These are phyloP conservation scores for Oxyura jamaicensis DNA, from an alignment of 2,113 vertebrate species.

Conservation along the genomic window DNA sequence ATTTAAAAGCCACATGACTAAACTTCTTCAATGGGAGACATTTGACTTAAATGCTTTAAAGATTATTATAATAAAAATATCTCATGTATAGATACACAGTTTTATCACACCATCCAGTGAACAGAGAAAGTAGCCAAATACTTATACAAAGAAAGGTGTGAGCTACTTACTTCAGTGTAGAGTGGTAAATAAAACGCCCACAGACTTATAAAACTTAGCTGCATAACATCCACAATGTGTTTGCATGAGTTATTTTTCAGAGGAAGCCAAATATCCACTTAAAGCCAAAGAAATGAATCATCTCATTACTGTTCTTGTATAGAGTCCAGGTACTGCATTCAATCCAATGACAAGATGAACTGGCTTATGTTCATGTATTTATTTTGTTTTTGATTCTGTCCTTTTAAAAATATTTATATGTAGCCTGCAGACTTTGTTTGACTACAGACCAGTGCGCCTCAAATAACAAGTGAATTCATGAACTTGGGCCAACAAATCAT, in stretches of 20 bases:
- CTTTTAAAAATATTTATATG: neutral
- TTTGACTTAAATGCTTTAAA: neutral
- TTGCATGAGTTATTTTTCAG: neutral
- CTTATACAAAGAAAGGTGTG: neutral
- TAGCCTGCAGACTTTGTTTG: neutral
- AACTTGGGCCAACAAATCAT: neutral
- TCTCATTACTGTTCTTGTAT: neutral
- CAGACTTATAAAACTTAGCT: neutral
- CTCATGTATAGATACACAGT: neutral
- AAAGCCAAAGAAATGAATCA: neutral
- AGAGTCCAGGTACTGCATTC: neutral
- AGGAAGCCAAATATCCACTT: neutral
- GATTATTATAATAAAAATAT: neutral
- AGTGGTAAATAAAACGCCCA: neutral
- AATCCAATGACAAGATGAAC: neutral
- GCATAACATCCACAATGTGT: neutral
- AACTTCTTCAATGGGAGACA: accelerated
- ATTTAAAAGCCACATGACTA: neutral
- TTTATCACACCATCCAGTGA: neutral
- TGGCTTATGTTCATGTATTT: neutral
- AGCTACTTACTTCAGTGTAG: neutral
- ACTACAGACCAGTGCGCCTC: neutral
- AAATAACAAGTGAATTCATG: neutral
- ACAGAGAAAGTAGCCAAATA: neutral
- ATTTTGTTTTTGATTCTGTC: neutral